Evolutionary conservation across 2,888 invertebrate species (phyloP), one percentile per base, ranked within the genome.

Genomic region (Melinopterus prodromus): DNA sequence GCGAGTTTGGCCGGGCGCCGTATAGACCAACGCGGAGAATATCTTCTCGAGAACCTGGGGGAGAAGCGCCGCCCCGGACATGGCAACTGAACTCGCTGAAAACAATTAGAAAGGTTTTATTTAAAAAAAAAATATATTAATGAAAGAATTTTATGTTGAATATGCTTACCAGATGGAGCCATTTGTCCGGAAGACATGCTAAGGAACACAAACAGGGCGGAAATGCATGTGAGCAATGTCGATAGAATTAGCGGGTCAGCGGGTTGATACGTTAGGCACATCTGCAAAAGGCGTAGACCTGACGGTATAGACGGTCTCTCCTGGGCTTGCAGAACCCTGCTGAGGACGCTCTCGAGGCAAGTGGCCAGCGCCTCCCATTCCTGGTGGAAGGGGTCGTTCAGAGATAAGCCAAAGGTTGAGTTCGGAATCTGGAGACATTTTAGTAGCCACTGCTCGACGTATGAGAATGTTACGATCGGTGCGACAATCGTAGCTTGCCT

Each of bases 201-300:
- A 26, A 98, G 92, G 90, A 97, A 98, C 37, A 97, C 96, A 88
- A 98, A 97, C 2, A 98, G 91, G 0, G 97, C 96, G 1, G 98
- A 98, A 83, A 98, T 95, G 89, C 97, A 96, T 0, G 98, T 98
- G n/a, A 98, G 90, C 79, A 97, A 89, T 77, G 95, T 93, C 0
- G 98, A 98, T 35, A 96, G 90, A 77, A 97, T 92, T 82, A 96
- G 90, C 0, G 98, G 96, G 89, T 97, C 95, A 79, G 91, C 92
- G 0, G 96, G 96, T 80, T 94, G 92, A 86, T 94, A 93, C 38
- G 92, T 91, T 79, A 98, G 91, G 87, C 97, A 97, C 84, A 95
- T 91, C 88, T 95, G 94, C 80, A 98, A 90, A 77, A 98, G 90
- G 81, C 93, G 92, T 80, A 97, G 90, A 0, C 97, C 97, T 36